Base-by-base conservation (phyloP, 2,888 invertebrate genomes). In the Ichneumon xanthorius region DNA sequence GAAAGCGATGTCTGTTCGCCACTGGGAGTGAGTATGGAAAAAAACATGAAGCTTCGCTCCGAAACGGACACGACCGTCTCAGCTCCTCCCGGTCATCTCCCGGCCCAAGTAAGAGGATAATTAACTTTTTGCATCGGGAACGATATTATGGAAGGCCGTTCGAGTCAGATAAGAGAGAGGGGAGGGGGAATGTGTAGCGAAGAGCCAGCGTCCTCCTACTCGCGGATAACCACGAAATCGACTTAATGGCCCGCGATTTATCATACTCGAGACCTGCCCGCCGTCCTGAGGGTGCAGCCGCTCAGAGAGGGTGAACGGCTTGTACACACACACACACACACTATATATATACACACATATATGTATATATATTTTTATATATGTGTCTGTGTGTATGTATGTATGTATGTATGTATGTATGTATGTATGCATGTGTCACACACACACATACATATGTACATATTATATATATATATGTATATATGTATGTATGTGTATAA, bases 201-300 rank as follows among this genome's bases (percentile, higher is more conserved):
- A 53, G 65, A 80, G 77, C 65, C 71, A 65, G 68, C 63, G 79
- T 77, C 83, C 81, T 84, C 58, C 72, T 75, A 77, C 73, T 82
- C 67, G 77, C 70, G 88, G 88, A 89, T 90, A 91, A 92, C 89
- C 90, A 89, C 91, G 88, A 90, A 92, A 92, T 92, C 90, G 90
- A 90, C 89, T 90, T 92, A 92, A 92, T 90, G 90, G 90, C 85
- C 84, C 87, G 79, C 87, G 91, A 90, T 92, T 92, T 91, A 91
- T 92, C 92, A 92, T 92, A 89, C 88, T 86, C 82, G 85, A 86
- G 76, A 86, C 85, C 85, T 77, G 86, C 84, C 80, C 45, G 30
- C 78, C 50, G 63, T 53, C 4, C 75, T 40, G 26, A 22, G 55
- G 80, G 58, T 80, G 73, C 55, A 82, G 55, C 72, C 37, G 61